These are phyloP conservation scores for Edolisoma coerulescens DNA, from an alignment of 2,113 vertebrate genomes.

Conservation along the genomic window DNA sequence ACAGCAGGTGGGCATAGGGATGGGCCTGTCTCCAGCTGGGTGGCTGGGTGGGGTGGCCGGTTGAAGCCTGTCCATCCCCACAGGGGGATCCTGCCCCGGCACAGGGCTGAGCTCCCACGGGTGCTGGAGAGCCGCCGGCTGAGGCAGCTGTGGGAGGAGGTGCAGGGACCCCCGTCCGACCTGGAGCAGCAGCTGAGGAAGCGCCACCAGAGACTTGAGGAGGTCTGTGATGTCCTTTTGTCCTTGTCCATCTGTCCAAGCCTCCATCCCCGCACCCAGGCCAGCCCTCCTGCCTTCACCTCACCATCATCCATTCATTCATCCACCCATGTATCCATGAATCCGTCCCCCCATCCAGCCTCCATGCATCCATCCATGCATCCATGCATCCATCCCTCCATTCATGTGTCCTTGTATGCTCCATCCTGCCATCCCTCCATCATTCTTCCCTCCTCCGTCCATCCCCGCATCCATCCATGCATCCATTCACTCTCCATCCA, in stretches of 20 bases:
- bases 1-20: constrained; percentile 68
- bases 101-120: constrained; percentile 72
- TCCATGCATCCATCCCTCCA: neutral
- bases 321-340: too few species aligned
- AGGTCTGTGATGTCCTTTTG: constrained; percentile 46
- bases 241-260: neutral
- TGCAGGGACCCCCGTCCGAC: constrained; percentile 65
- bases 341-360: too few species aligned
- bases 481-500: neutral
- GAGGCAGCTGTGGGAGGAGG: constrained; percentile 71
- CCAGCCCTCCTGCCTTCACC: neutral
- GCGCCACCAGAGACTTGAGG: constrained; percentile 73
- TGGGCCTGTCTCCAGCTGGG: rapidly evolving
- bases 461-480: neutral
- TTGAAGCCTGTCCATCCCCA: neutral
- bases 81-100: neutral
- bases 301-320: neutral
- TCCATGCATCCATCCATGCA: too few species aligned
- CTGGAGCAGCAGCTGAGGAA: constrained; percentile 80
- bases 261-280: neutral
- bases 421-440: too few species aligned
- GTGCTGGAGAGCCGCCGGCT: constrained; percentile 72
- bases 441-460: neutral
- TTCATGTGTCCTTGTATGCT: neutral
- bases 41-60: neutral